phyloP scores from a whole-genome alignment of 64 coral and sea anemone species.

The Exaiptasia diaphana region DNA sequence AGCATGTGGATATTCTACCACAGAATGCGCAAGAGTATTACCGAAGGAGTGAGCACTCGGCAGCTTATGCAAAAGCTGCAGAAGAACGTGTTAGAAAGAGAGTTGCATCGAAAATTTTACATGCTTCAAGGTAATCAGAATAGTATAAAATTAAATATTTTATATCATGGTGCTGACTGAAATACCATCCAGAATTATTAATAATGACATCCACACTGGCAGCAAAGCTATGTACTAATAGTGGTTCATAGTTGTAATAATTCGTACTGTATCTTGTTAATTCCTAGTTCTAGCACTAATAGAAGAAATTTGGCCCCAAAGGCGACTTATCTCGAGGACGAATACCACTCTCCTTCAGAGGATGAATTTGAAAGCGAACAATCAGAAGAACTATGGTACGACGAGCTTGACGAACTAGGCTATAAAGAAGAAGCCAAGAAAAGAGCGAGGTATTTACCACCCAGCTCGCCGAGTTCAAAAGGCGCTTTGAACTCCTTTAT shows the following conservation, averaged over 20 bases:
- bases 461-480: background rate
- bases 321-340: background rate
- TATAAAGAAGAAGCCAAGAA: background rate
- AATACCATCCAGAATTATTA: too few species aligned
- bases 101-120: background rate
- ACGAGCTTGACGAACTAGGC: background rate
- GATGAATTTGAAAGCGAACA: background rate
- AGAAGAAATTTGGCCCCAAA: too few species aligned
- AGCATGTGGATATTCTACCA: background rate
- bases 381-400: background rate
- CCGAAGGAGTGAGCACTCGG: background rate
- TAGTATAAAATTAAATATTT: background rate
- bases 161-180: too few species aligned
- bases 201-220: background rate
- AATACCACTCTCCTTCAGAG: background rate
- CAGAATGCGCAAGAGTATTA: background rate
- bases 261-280: background rate
- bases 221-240: too few species aligned
- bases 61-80: background rate
- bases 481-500: background rate
- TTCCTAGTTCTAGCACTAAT: background rate
- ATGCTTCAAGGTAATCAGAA: background rate
- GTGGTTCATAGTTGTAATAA: too few species aligned
- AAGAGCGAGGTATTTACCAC: background rate
- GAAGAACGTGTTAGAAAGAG: background rate